phyloP scores from a whole-genome alignment of 2,797 vertebrate genomes.

The Spea hammondii region DNA sequence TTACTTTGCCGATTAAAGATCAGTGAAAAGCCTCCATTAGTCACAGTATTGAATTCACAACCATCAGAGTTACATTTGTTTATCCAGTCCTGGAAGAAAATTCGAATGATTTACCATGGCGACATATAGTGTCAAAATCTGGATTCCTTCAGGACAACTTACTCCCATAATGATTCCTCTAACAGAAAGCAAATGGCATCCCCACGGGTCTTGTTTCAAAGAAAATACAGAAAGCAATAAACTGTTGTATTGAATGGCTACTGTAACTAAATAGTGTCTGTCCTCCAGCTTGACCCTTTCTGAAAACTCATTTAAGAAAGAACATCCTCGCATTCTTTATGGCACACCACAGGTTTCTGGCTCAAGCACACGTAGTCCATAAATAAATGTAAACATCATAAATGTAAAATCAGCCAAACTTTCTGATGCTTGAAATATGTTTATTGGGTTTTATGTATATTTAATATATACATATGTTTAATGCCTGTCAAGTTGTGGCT shows the following conservation, averaged over 20 bases:
- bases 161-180: slow-evolving; percentile 74
- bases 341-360: slow-evolving; percentile 28
- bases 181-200: slow-evolving; percentile 65
- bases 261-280: slow-evolving; percentile 68
- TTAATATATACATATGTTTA: too few relatives aligned
- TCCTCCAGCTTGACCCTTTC: slow-evolving; percentile 56
- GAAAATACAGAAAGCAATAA: slow-evolving; percentile 68
- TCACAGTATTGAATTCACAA: slow-evolving; percentile 42
- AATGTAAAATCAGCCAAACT: background rate
- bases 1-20: slow-evolving; percentile 46
- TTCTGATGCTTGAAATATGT: too few relatives aligned
- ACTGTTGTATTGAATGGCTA: slow-evolving; percentile 62
- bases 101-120: slow-evolving; percentile 64
- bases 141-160: slow-evolving; percentile 70
- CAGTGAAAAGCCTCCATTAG: slow-evolving; percentile 34
- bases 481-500: too few relatives aligned
- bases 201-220: slow-evolving; percentile 69
- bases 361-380: slow-evolving; percentile 21
- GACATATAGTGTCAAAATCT: slow-evolving; percentile 67
- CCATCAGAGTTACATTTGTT: slow-evolving; percentile 58
- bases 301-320: background rate
- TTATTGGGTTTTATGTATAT: too few relatives aligned
- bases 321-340: slow-evolving; percentile 4
- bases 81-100: slow-evolving; percentile 62
- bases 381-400: slow-evolving; percentile 36